A percentile compares a stretch with the other conserved stretches of the same genome.
phyloP scores from a whole-genome alignment of 1,140 invertebrate species.

The Drosophila repleta region DNA sequence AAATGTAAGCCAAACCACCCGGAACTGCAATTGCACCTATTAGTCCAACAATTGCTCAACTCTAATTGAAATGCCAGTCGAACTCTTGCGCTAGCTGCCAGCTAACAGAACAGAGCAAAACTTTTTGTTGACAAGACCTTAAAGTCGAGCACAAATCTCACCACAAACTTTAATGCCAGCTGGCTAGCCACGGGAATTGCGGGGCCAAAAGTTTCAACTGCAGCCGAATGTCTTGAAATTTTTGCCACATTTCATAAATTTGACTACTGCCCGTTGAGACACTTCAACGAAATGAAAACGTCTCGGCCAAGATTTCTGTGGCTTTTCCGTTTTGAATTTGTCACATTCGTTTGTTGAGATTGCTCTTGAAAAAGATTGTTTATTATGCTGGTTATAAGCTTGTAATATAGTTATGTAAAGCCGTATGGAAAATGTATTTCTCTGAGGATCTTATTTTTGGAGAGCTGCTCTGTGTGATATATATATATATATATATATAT shows the following conservation, averaged over 20 bases:
- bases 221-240: conserved; percentile 51
- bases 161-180: conserved; percentile 16
- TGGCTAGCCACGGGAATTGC: conserved; percentile 9
- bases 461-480: too few relatives aligned
- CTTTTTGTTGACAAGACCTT: conserved; percentile 21
- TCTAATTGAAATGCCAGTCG: background rate
- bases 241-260: conserved; percentile 54
- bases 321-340: background rate
- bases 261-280: background rate
- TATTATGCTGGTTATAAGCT: background rate
- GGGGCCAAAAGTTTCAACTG: conserved; percentile 26
- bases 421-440: background rate
- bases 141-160: conserved; percentile 14
- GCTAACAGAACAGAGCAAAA: background rate
- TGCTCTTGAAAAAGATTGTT: background rate
- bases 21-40: conserved; percentile 22
- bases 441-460: too few relatives aligned
- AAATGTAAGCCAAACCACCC: conserved; percentile 1
- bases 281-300: background rate
- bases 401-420: background rate
- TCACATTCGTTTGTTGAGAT: background rate
- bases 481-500: too few relatives aligned
- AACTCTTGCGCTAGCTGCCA: background rate
- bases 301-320: conserved; percentile 1
- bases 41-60: background rate